These are phyloP conservation scores for Melitaea cinxia DNA, from an alignment of 1,140 invertebrate species.

Conservation along the genomic window DNA sequence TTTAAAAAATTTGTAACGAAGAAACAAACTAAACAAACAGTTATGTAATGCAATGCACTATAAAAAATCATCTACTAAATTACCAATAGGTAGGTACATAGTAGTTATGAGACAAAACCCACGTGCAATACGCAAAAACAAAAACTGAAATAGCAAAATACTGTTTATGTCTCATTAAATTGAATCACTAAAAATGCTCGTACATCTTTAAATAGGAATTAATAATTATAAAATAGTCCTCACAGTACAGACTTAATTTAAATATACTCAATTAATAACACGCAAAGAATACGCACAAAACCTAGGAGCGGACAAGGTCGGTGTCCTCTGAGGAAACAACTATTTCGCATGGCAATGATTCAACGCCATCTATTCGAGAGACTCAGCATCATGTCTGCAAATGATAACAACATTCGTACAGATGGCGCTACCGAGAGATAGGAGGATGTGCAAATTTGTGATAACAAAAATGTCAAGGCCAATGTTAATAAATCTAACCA, in stretches of 20 bases:
- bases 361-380: conserved; percentile 50
- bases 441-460: conserved; percentile 66
- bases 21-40: too few species aligned
- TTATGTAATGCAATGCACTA: too few species aligned
- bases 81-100: too few species aligned
- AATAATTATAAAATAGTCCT: not conserved
- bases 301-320: conserved; percentile 37
- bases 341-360: conserved; percentile 41
- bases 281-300: not conserved
- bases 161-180: too few species aligned
- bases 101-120: not conserved
- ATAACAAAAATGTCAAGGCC: conserved; percentile 76
- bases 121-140: not conserved
- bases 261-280: conserved; percentile 12
- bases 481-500: conserved; percentile 53
- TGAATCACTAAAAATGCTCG: not conserved
- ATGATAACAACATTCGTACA: conserved; percentile 36
- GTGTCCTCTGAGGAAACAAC: conserved; percentile 50
- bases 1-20: not conserved
- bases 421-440: conserved; percentile 55
- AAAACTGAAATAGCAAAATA: not conserved
- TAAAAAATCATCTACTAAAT: too few species aligned
- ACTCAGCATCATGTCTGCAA: conserved; percentile 25
- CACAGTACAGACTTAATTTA: not conserved
- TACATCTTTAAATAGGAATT: not conserved